Evolutionary conservation across 1,140 invertebrate species (phyloP).

Genomic region (Drosophila kepulauana): DNA sequence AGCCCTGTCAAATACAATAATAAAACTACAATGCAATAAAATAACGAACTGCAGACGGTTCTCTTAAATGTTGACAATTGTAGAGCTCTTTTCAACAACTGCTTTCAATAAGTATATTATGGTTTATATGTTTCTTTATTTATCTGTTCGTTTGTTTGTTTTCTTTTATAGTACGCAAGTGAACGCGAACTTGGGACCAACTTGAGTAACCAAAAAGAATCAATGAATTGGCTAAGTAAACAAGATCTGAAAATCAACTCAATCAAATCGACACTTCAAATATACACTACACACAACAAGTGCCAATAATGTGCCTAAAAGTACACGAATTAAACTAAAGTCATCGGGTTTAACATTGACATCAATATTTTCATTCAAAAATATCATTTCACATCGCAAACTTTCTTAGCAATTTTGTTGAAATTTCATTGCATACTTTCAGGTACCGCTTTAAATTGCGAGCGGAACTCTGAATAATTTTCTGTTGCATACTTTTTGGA

Average conservation of each 20-base stretch:
- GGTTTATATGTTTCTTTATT: conserved; percentile 55
- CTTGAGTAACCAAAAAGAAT: conserved; percentile 50
- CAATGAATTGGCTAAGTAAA: conserved; percentile 74
- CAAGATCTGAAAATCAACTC: conserved; percentile 27
- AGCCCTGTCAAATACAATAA: conserved; percentile 2
- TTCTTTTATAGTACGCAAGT: conserved; percentile 75
- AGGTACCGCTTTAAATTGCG: not conserved
- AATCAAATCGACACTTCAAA: conserved; percentile 16
- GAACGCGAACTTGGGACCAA: conserved; percentile 70
- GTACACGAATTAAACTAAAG: conserved; percentile 25
- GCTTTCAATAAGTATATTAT: conserved; percentile 40
- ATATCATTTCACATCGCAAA: not conserved
- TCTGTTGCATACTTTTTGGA: too few species aligned
- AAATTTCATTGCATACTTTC: conserved; percentile 1
- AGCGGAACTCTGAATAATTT: too few species aligned
- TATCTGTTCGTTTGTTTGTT: conserved; percentile 53
- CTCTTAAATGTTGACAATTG: conserved; percentile 22
- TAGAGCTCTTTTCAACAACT: conserved; percentile 23
- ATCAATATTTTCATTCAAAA: not conserved
- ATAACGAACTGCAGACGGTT: conserved; percentile 66
- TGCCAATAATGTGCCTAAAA: conserved; percentile 68
- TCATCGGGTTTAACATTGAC: not conserved
- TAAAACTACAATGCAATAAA: not conserved
- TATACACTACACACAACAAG: conserved; percentile 43
- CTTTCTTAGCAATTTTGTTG: conserved; percentile 1